Evolutionary conservation across 2,888 invertebrate genomes (phyloP).

Genomic region (Macrophya alboannulata): DNA sequence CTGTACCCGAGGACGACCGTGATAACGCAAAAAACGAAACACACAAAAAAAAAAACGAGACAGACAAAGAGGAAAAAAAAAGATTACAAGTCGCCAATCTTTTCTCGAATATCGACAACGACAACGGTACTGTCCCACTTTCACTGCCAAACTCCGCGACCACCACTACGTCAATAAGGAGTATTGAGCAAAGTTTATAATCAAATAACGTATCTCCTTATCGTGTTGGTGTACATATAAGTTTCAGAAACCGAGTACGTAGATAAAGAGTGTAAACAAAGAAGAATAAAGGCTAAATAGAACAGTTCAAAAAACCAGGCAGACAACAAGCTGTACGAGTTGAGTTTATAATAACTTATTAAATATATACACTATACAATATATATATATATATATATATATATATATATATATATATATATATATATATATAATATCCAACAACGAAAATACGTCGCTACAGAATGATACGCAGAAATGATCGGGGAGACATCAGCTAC

Average conservation of each 20-base stretch:
- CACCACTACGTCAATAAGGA: slow-evolving; percentile 8
- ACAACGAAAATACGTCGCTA: slow-evolving; percentile 8
- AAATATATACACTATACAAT: background rate
- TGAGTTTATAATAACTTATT: background rate
- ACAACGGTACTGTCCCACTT: slow-evolving; percentile 30
- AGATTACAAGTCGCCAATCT: background rate
- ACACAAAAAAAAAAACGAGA: background rate
- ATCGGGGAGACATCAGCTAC: background rate
- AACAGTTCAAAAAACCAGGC: background rate
- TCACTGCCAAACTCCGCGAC: slow-evolving; percentile 43
- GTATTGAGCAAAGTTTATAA: background rate
- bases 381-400: background rate
- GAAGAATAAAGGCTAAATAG: background rate
- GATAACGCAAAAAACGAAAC: slow-evolving; percentile 29
- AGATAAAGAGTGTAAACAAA: background rate
- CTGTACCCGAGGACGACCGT: background rate
- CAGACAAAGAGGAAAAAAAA: background rate
- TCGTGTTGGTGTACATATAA: background rate
- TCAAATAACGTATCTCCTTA: background rate
- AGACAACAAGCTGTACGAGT: background rate
- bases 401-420: too few species aligned
- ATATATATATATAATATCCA: background rate
- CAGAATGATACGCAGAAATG: slow-evolving; percentile 38
- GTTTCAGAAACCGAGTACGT: background rate
- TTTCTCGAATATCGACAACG: slow-evolving; percentile 36